A percentile compares a stretch with the other conserved stretches of the same genome.
Conservation (phyloP, 2,113 vertebrate species). For the Chascanopsetta lugubris region DNA sequence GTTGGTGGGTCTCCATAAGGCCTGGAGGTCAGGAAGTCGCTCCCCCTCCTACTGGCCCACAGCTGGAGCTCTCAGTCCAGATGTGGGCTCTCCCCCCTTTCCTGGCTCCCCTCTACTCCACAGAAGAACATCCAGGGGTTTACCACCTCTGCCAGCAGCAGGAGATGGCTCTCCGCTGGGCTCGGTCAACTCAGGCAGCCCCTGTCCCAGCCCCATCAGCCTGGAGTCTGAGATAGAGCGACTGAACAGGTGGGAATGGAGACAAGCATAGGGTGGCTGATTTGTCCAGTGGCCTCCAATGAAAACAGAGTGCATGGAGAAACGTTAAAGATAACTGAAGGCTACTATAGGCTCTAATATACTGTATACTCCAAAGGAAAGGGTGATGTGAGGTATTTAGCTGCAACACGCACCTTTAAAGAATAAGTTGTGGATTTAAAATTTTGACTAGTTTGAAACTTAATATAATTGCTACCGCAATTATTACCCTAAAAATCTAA, state of each 20-base stretch:
- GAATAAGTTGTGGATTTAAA: no score
- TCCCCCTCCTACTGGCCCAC: conserved; percentile 55
- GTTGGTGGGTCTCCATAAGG: conserved; percentile 80
- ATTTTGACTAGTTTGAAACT: no score
- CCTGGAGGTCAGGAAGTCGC: conserved; percentile 68
- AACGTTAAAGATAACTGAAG: no score
- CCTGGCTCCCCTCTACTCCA: conserved; percentile 77
- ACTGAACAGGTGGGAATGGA: conserved; percentile 74
- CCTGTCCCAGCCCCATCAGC: conserved; percentile 54
- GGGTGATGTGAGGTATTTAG: no score
- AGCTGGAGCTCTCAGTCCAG: conserved; percentile 65
- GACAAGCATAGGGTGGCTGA: background rate
- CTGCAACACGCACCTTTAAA: no score
- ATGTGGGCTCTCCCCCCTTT: conserved; percentile 73
- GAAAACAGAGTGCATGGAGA: no score
- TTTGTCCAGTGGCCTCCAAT: no score
- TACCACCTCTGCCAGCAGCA: conserved; percentile 43
- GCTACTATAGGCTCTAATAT: no score
- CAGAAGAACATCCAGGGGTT: conserved; percentile 56
- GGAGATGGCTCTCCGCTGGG: conserved; percentile 61
- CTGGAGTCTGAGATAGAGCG: conserved; percentile 74
- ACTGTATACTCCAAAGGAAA: no score
- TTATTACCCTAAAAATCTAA: background rate
- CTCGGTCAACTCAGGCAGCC: conserved; percentile 56
- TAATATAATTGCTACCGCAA: background rate